A percentile compares a stretch with the other conserved stretches of the same genome.
Conservation (phyloP, 1,140 invertebrate species). For the Leucophenga varia region DNA sequence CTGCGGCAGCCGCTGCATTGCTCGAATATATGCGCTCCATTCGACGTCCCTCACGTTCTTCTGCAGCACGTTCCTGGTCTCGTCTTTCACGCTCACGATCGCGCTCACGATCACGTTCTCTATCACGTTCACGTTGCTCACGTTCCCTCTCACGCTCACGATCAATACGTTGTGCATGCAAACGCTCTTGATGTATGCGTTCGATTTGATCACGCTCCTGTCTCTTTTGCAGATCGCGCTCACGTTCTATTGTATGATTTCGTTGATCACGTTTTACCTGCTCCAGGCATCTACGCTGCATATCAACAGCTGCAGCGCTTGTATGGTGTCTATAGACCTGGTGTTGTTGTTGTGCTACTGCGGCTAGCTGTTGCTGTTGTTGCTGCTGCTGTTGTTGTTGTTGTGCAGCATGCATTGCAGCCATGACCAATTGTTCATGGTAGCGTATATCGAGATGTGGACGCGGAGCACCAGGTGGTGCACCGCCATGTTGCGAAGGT, state of each 20-base stretch:
- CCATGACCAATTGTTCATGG: constrained; percentile 31
- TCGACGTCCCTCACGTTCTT: constrained; percentile 44
- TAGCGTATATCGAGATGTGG: constrained; percentile 47
- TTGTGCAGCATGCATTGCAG: constrained; percentile 24
- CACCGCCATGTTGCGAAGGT: background rate
- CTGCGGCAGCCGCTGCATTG: constrained; percentile 16
- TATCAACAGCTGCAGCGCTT: constrained; percentile 23
- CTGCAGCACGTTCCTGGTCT: constrained; percentile 40
- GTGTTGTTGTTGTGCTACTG: constrained; percentile 40
- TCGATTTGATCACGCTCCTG: constrained; percentile 32
- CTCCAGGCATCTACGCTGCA: constrained; percentile 35
- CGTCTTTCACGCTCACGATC: constrained; percentile 28
- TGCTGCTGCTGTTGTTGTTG: constrained; percentile 9
- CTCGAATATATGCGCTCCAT: constrained; percentile 35
- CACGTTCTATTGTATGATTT: constrained; percentile 34
- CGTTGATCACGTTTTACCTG: constrained; percentile 40
- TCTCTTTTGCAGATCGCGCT: constrained; percentile 31
- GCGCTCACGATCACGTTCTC: constrained; percentile 41
- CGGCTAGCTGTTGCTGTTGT: constrained; percentile 32
- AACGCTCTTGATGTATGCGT: constrained; percentile 38
- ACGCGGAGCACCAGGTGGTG: constrained; percentile 25
- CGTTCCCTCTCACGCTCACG: constrained; percentile 53
- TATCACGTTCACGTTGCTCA: constrained; percentile 40
- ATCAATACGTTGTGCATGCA: constrained; percentile 44
- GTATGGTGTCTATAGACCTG: constrained; percentile 36